A percentile compares a stretch with the other conserved stretches of the same genome.
Evolutionary conservation across 2,113 vertebrate genomes (phyloP).

Genomic region (Pelusios castaneus): DNA sequence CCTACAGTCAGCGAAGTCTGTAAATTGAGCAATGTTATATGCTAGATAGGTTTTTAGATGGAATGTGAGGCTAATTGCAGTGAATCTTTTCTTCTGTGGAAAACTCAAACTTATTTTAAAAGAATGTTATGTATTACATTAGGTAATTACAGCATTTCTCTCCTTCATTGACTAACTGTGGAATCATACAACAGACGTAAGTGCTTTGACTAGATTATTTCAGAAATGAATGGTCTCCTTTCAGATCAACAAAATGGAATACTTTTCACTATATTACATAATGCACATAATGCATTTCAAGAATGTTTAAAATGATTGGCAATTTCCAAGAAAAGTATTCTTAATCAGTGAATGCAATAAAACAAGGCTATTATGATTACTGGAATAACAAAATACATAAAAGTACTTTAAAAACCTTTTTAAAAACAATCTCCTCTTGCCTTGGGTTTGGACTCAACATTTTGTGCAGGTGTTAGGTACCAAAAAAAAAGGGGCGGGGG

Average conservation of each 20-base stretch:
- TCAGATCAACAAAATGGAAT: background rate
- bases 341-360: background rate
- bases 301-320: background rate
- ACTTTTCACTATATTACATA: background rate
- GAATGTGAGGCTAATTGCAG: background rate
- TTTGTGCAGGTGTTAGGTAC: background rate
- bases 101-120: background rate
- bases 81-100: background rate
- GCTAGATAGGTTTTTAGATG: background rate
- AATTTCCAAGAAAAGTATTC: background rate
- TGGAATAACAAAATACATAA: background rate
- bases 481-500: background rate
- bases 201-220: background rate
- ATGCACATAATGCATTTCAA: background rate
- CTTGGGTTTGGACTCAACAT: background rate
- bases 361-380: background rate
- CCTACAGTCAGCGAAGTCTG: background rate
- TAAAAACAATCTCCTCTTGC: background rate
- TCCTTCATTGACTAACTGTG: background rate
- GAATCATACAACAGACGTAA: background rate
- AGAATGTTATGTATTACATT: background rate
- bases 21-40: background rate
- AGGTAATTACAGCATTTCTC: background rate
- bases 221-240: background rate
- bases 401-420: background rate